Evolutionary conservation across 2,888 invertebrate genomes (phyloP), one percentile per base, ranked within the genome.

Genomic region (Phlogophora meticulosa): DNA sequence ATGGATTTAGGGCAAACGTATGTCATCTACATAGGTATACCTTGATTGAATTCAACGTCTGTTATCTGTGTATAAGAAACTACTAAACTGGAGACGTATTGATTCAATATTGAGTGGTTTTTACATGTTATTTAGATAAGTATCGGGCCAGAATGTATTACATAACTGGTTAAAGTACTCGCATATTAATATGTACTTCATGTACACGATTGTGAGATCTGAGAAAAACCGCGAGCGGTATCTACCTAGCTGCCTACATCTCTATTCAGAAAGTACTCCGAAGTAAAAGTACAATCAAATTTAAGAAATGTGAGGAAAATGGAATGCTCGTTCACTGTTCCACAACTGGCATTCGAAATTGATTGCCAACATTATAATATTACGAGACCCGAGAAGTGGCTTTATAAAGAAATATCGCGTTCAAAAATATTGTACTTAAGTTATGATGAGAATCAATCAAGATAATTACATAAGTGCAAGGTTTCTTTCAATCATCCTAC

Each of bases 311-410:
- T 40, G 32, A 46, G 20, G 38, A 67, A 56, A 73, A 67, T 55
- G 52, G 15, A 59, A 45, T 55, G 24, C 36, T 55, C 15, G 45
- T 51, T 40, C 43, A 48, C 46, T 48, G 24, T 46, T 61, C 43
- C 57, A 48, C 9, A 62, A 15, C 52, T 76, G 61, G n/a, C 43
- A 59, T n/a, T 11, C 34, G 2, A 57, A 61, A 52, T 72, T 66
- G 46, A 67, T 72, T 72, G 36, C 66, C 24, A 62, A 56, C 72
- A 56, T 67, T 51, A 61, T 22, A 51, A 28, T 51, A 66, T 15
- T 45, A 66, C 17, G 32, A 28, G 28, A 11, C 32, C 20, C 9
- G 9, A 42, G 56, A 46, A 45, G 20, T n/a, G 28, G 24, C 28
- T 55, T 72, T 52, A 51, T 57, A 59, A 49, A 28, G 17, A 20